Evolutionary conservation across 2,797 vertebrate genomes (phyloP).

Genomic region (Ctenochaetus hawaiiensis): DNA sequence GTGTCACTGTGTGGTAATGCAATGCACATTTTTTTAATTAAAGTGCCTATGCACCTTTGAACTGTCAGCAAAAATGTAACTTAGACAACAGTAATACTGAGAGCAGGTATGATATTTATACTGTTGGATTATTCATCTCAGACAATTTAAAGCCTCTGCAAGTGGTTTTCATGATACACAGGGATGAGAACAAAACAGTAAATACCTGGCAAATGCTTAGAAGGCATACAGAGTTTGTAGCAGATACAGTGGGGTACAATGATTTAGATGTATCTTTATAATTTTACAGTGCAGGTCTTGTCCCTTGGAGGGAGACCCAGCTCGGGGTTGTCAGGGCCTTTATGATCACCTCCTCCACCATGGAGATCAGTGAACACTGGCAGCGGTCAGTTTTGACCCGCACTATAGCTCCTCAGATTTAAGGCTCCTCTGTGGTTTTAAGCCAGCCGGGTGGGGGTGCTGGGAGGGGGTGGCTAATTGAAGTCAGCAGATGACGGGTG

Average conservation of each 20-base stretch:
- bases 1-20: slow-evolving; percentile 2
- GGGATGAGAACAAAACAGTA: neutral
- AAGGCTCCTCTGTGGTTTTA: slow-evolving; percentile 68
- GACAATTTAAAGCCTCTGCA: slow-evolving; percentile 1
- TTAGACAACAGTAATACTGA: slow-evolving; percentile 1
- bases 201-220: neutral
- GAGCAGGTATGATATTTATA: slow-evolving; percentile 11
- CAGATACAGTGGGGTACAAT: neutral
- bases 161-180: neutral
- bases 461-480: slow-evolving; percentile 69
- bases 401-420: slow-evolving; percentile 61
- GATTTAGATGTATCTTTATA: neutral
- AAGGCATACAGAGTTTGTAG: slow-evolving; percentile 3
- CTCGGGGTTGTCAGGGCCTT: slow-evolving; percentile 63
- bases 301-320: slow-evolving; percentile 28
- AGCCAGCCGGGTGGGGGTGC: slow-evolving; percentile 30
- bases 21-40: slow-evolving; percentile 20
- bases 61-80: slow-evolving; percentile 15
- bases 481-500: slow-evolving; percentile 83
- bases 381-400: slow-evolving; percentile 55
- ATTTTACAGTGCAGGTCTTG: slow-evolving; percentile 45
- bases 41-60: neutral
- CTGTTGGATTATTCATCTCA: slow-evolving; percentile 9
- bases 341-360: slow-evolving; percentile 74
- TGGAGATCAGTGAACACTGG: slow-evolving; percentile 64